Conservation (phyloP, 1,140 invertebrate species). For the Drosophila novamexicana region DNA sequence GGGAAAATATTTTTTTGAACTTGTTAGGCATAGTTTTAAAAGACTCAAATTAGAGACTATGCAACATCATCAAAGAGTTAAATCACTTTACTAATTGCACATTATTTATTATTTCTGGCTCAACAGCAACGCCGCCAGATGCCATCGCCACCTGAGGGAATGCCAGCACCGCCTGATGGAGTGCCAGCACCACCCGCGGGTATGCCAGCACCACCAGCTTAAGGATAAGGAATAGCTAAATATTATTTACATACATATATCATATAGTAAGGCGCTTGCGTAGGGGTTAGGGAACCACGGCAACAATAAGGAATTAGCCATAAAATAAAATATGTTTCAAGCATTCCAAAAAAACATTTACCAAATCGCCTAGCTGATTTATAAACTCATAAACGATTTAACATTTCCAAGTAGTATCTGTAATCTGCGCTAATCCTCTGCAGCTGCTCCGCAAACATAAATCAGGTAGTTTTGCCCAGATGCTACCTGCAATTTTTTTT, state of each 20-base stretch:
- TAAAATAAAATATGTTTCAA: slow-evolving; percentile 58
- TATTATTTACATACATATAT: slow-evolving; percentile 13
- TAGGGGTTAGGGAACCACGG: slow-evolving; percentile 52
- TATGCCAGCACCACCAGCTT: slow-evolving; percentile 44
- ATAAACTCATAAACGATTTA: slow-evolving; percentile 13
- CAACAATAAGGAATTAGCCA: slow-evolving; percentile 26
- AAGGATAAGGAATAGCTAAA: neutral
- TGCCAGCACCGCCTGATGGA: slow-evolving; percentile 59
- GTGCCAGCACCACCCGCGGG: slow-evolving; percentile 50
- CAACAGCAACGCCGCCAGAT: slow-evolving; percentile 57
- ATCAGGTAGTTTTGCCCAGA: slow-evolving; percentile 26
- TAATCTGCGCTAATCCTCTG: slow-evolving; percentile 20
- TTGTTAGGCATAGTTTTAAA: neutral
- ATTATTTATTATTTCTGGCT: neutral
- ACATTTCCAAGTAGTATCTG: neutral
- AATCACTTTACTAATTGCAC: slow-evolving; percentile 4
- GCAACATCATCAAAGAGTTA: neutral
- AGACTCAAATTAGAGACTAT: neutral
- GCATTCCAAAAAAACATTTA: slow-evolving; percentile 70
- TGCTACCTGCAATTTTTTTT: slow-evolving; percentile 6
- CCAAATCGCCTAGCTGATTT: slow-evolving; percentile 2
- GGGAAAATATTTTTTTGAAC: neutral
- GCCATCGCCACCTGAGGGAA: slow-evolving; percentile 52
- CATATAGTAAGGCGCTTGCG: slow-evolving; percentile 58
- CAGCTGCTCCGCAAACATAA: slow-evolving; percentile 21